Evolutionary conservation across 2,888 invertebrate genomes (phyloP).

Genomic region (Xestia xanthographa): DNA sequence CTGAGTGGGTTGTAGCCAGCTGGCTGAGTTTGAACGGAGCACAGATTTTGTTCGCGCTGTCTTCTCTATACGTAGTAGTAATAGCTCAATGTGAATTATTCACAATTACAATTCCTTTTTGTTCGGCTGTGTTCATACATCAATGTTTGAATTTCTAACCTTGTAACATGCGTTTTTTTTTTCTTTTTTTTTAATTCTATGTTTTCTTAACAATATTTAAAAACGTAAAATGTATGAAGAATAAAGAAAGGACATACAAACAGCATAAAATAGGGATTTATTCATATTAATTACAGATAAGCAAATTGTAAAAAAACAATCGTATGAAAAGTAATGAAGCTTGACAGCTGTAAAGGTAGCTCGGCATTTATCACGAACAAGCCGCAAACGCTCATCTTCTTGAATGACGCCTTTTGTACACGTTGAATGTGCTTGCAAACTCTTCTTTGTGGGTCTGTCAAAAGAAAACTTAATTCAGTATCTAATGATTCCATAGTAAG

Average conservation of each 20-base stretch:
- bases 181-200: no score
- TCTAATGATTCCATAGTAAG: not conserved
- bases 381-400: not conserved
- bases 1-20: no score
- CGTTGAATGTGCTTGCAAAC: not conserved
- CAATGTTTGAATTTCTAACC: no score
- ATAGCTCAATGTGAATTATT: no score
- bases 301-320: slow-evolving; percentile 21
- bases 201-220: no score
- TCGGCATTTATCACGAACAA: not conserved
- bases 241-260: no score
- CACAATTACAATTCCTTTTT: not conserved
- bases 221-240: no score
- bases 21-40: no score
- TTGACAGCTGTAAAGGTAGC: not conserved
- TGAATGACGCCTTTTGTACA: not conserved
- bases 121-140: not conserved
- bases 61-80: no score
- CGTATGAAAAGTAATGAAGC: not conserved
- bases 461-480: not conserved
- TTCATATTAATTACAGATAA: not conserved
- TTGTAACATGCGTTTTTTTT: no score
- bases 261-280: not conserved
- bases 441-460: not conserved
- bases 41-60: no score